These are phyloP conservation scores for Brachyopa scutellaris DNA, from an alignment of 2,888 invertebrate genomes.

Conservation along the genomic window DNA sequence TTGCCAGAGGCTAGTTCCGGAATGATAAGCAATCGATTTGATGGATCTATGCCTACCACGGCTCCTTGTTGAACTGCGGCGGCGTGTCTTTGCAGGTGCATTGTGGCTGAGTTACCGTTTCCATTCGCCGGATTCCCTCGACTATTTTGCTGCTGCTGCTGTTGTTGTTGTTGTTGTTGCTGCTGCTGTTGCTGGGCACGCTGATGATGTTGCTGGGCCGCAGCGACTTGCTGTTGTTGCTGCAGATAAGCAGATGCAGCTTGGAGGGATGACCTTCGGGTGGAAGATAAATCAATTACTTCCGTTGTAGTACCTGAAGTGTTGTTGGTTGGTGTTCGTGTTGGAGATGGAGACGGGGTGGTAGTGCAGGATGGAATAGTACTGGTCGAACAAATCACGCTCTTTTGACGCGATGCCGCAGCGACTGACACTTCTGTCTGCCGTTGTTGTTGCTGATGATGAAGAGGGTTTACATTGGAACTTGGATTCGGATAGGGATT, in stretches of 20 bases:
- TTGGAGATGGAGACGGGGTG: constrained; percentile 75
- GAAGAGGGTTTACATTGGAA: constrained; percentile 68
- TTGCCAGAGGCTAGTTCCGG: constrained; percentile 87
- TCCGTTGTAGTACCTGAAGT: constrained; percentile 77
- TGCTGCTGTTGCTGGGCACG: constrained; percentile 75
- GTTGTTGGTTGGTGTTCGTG: constrained; percentile 74
- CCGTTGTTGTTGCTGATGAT: constrained; percentile 56
- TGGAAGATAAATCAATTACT: constrained; percentile 83
- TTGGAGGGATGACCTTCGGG: constrained; percentile 81
- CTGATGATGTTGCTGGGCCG: constrained; percentile 77
- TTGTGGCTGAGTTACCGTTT: constrained; percentile 79
- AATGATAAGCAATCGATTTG: constrained; percentile 84
- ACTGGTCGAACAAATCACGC: constrained; percentile 81
- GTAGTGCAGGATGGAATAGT: constrained; percentile 73
- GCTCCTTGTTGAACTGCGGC: constrained; percentile 74
- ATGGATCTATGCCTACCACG: constrained; percentile 75
- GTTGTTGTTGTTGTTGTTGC: constrained; percentile 75
- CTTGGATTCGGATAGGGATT: constrained; percentile 80
- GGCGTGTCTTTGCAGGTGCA: constrained; percentile 82
- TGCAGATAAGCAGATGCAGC: constrained; percentile 74
- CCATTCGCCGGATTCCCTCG: constrained; percentile 73
- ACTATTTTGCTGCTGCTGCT: constrained; percentile 75
- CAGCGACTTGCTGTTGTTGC: constrained; percentile 75
- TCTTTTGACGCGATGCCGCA: constrained; percentile 77
- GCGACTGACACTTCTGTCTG: constrained; percentile 42